Percentiles rank a stretch among this genome's conserved stretches.
Conservation (phyloP, 2,113 vertebrate species). For the Galeopterus variegatus region DNA sequence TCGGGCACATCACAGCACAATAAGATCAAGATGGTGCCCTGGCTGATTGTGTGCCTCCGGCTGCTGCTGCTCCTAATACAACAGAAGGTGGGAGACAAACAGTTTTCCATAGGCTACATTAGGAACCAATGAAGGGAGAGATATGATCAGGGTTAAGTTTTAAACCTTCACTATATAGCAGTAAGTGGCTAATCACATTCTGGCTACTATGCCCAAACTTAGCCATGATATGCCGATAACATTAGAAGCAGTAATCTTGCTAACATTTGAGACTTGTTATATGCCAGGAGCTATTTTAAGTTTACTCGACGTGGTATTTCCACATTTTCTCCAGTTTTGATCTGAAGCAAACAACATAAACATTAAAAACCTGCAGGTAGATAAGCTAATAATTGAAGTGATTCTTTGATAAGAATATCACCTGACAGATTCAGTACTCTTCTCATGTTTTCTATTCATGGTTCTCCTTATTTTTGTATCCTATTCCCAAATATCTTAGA, state of each 20-base stretch:
- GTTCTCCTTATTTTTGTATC: neutral
- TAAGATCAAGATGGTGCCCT: neutral
- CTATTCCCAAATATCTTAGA: constrained; percentile 32
- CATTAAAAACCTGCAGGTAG: neutral
- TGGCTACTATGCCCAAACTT: neutral
- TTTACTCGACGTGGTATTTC: neutral
- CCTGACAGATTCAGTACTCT: neutral
- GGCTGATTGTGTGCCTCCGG: neutral
- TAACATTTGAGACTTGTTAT: neutral
- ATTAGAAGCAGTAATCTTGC: neutral
- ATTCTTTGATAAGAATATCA: constrained; percentile 9
- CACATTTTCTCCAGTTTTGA: neutral
- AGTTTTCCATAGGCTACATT: neutral
- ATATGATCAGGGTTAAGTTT: neutral
- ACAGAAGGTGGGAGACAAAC: neutral
- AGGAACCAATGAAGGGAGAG: neutral
- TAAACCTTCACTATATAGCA: neutral
- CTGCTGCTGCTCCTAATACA: too few relatives aligned
- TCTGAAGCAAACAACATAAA: neutral
- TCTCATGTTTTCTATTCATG: neutral
- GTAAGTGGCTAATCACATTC: neutral
- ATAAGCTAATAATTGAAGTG: neutral
- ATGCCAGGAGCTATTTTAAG: neutral
- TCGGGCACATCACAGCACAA: too few relatives aligned
- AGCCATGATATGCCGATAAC: neutral